These are phyloP conservation scores for Donacobius atricapilla DNA, from an alignment of 2,113 vertebrate genomes.

Conservation along the genomic window DNA sequence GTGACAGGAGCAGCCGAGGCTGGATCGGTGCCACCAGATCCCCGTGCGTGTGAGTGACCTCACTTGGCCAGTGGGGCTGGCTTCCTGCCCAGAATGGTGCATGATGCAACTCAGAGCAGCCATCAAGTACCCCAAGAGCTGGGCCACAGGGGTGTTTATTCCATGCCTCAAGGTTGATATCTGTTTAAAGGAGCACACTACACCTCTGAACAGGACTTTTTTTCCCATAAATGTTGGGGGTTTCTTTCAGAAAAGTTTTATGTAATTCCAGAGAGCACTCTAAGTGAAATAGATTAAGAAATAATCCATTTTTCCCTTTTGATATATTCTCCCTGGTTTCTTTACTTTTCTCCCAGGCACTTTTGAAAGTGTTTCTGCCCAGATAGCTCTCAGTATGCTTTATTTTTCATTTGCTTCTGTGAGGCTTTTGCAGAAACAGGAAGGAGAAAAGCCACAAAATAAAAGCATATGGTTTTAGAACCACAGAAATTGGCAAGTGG, in stretches of 20 bases:
- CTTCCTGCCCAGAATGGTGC: not conserved
- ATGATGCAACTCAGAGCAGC: not conserved
- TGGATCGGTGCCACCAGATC: not conserved
- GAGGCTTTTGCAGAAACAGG: not conserved
- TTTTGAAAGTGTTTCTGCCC: not conserved
- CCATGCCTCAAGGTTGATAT: fast-evolving
- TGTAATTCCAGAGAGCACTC: not conserved
- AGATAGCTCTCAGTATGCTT: not conserved
- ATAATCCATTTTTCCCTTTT: not conserved
- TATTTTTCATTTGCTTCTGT: not conserved
- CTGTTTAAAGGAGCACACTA: not conserved
- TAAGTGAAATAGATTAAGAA: slow-evolving; percentile 1
- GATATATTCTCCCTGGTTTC: not conserved
- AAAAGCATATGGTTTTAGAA: not conserved
- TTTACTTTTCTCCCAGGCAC: not conserved
- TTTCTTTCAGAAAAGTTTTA: not conserved
- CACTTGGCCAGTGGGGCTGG: not conserved
- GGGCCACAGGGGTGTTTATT: not conserved
- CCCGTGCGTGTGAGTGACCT: not conserved
- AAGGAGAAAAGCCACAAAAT: not conserved
- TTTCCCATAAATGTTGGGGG: not conserved
- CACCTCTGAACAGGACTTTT: not conserved
- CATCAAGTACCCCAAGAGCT: not conserved
- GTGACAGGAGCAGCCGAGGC: not conserved
- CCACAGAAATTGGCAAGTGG: not conserved